Conservation (phyloP, 2,113 vertebrate species). For the Ochotona curzoniae region DNA sequence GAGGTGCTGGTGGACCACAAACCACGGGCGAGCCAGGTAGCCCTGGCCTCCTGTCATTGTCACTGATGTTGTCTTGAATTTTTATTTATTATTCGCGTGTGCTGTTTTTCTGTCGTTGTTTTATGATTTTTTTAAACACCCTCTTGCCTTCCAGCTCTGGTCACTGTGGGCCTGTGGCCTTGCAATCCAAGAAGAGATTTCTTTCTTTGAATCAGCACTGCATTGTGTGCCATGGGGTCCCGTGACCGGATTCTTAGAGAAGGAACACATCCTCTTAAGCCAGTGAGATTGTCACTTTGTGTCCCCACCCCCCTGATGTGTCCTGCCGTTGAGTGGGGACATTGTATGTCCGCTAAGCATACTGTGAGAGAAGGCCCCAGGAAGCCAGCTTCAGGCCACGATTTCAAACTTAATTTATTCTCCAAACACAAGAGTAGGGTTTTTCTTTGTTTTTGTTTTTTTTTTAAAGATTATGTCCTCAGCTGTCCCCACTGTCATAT, state of each 20-base stretch:
- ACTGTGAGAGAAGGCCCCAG: slow-evolving; percentile 76
- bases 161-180: slow-evolving; percentile 21
- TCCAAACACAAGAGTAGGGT: slow-evolving; percentile 72
- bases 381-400: slow-evolving; percentile 71
- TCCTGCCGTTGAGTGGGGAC: slow-evolving; percentile 74
- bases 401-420: slow-evolving; percentile 87
- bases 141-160: background rate
- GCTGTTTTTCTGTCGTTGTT: background rate
- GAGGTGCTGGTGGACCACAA: background rate
- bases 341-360: slow-evolving; percentile 67
- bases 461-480: slow-evolving; percentile 67
- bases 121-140: background rate
- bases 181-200: background rate
- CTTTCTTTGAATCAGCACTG: slow-evolving; percentile 63
- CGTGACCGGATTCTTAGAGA: slow-evolving; percentile 76
- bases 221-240: background rate
- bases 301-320: background rate
- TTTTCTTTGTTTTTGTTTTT: background rate
- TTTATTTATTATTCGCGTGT: slow-evolving; percentile 33
- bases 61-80: background rate
- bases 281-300: slow-evolving; percentile 67
- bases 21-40: background rate
- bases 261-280: slow-evolving; percentile 74
- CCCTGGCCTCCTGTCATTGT: background rate
- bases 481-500: slow-evolving; percentile 80